Evolutionary conservation across 1,140 invertebrate species (phyloP), one percentile per base, ranked within the genome.

Genomic region (Micrasema longulum): DNA sequence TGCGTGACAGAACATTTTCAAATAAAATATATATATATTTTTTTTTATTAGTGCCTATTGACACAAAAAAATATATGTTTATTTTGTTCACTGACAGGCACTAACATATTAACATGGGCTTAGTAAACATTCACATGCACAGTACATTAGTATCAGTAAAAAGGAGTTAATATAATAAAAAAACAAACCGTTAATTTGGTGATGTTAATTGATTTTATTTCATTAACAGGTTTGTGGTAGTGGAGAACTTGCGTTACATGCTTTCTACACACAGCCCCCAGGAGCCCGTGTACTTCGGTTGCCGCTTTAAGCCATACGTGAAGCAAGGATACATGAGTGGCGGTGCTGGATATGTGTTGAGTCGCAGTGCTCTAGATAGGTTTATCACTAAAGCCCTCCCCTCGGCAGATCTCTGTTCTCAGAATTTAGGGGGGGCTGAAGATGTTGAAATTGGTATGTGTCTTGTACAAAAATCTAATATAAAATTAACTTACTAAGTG

Each of bases 261-360:
- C 80, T 98, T 11, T 88, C 90, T 20, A 86, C 90, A 1, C 89
- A 95, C 76, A 89, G 89, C 77, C 81, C 90, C 3, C 85, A 85
- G 0, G 88, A 91, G 1, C 91, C 95, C 0, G 85, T 96, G 1
- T 97, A 97, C 79, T 97, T 96, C 78, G 96, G 96, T 0, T 96
- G 94, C 78, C 87, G 92, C 38, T 97, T 97, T 80, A 96, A 96
- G 77, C 93, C 93, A 0, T 95, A 91, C 76, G 92, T 95, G 12
- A 74, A 36, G 5, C n/a, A 96, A 83, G 96, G 97, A 0, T 98
- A 98, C 80, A 97, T 97, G 95, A 96, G 94, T 79, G 96, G 96
- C 12, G 95, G 95, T 9, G 93, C 94, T 67, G 93, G 96, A 2
- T 98, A 98, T 82, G 94, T 98, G 23, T 83, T 99, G 50, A 98